A percentile compares a stretch with the other conserved stretches of the same genome.
Conservation (phyloP, 2,797 vertebrate species). For the Myripristis jacobus region DNA sequence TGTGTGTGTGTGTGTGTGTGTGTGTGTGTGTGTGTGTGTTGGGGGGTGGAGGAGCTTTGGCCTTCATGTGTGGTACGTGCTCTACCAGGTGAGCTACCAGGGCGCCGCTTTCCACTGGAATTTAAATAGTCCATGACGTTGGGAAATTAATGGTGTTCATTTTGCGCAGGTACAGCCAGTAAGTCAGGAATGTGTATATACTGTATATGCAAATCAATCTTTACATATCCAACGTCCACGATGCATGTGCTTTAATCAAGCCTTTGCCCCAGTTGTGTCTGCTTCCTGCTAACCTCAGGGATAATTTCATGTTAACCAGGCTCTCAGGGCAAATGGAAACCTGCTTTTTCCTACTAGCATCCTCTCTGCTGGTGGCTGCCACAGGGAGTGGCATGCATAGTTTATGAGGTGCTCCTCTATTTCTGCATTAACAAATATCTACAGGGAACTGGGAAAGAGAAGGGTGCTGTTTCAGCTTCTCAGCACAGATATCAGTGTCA, state of each 20-base stretch:
- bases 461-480: conserved; percentile 69
- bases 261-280: conserved; percentile 63
- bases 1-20: too few species aligned
- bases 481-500: conserved; percentile 55
- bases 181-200: conserved; percentile 45
- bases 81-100: too few species aligned
- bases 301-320: conserved; percentile 80
- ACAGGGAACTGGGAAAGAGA: conserved; percentile 70
- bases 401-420: conserved; percentile 77
- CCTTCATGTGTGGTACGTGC: too few species aligned
- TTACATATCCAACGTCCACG: conserved; percentile 62
- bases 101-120: too few species aligned
- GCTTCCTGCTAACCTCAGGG: conserved; percentile 67
- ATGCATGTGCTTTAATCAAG: conserved; percentile 78
- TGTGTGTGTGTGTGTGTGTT: too few species aligned
- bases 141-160: conserved; percentile 36
- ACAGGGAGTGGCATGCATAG: conserved; percentile 78
- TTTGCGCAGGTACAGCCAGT: conserved; percentile 15
- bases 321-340: conserved; percentile 75
- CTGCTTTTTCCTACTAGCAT: conserved; percentile 73
- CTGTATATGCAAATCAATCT: conserved; percentile 62
- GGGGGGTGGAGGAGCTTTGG: too few species aligned
- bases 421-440: conserved; percentile 77
- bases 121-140: conserved; percentile 6
- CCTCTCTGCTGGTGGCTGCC: conserved; percentile 69